phyloP scores from a whole-genome alignment of 1,140 invertebrate genomes.

The Brachionus manjavacas region DNA sequence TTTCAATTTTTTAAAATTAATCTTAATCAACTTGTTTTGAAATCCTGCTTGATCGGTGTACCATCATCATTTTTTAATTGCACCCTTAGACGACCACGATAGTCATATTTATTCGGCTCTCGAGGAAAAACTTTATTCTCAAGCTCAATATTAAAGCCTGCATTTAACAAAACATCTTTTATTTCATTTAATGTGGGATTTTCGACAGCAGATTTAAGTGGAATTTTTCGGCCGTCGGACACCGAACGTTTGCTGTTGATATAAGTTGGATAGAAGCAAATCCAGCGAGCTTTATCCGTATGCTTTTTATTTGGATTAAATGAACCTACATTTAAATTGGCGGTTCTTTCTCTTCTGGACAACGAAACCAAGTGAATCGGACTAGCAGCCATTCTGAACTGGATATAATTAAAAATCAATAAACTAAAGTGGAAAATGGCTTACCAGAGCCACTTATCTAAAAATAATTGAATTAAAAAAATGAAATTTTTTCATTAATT shows the following conservation, averaged over 20 bases:
- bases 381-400: neutral
- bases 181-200: slow-evolving; percentile 91
- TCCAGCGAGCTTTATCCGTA: slow-evolving; percentile 63
- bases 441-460: neutral
- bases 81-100: slow-evolving; percentile 78
- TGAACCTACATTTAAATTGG: slow-evolving; percentile 38
- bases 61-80: slow-evolving; percentile 89
- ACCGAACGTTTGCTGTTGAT: slow-evolving; percentile 86
- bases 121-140: slow-evolving; percentile 90
- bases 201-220: slow-evolving; percentile 80
- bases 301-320: slow-evolving; percentile 30
- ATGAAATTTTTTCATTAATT: neutral
- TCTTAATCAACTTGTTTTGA: slow-evolving; percentile 63
- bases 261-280: slow-evolving; percentile 92
- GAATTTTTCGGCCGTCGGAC: slow-evolving; percentile 75
- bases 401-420: neutral
- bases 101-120: slow-evolving; percentile 79
- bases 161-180: slow-evolving; percentile 75
- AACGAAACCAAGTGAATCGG: slow-evolving; percentile 26
- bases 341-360: slow-evolving; percentile 33
- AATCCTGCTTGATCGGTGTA: slow-evolving; percentile 67
- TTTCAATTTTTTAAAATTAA: slow-evolving; percentile 11
- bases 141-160: slow-evolving; percentile 76
- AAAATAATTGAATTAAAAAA: neutral
- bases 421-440: neutral